These are phyloP conservation scores for Notodonta dromedarius DNA, from an alignment of 2,888 invertebrate species.

Conservation along the genomic window DNA sequence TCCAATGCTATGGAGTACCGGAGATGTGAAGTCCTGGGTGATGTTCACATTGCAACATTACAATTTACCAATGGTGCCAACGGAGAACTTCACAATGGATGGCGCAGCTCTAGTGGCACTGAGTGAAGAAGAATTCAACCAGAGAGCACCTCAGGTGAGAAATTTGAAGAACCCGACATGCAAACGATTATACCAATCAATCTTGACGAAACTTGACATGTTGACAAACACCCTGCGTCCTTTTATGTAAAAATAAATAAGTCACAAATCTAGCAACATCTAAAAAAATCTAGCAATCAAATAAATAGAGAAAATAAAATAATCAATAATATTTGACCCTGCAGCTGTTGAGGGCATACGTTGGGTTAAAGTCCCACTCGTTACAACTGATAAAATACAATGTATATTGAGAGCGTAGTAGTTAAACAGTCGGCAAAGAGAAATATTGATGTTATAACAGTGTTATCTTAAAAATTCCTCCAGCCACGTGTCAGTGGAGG, in stretches of 20 bases:
- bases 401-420: constrained; percentile 31
- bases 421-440: constrained; percentile 26
- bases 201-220: too few relatives aligned
- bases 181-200: too few relatives aligned
- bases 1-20: constrained; percentile 93
- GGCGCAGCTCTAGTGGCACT: constrained; percentile 90
- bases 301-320: neutral
- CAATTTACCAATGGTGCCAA: constrained; percentile 88
- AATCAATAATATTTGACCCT: constrained; percentile 34
- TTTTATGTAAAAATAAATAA: too few relatives aligned
- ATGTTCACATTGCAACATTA: constrained; percentile 94
- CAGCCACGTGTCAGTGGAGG: constrained; percentile 35
- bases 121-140: constrained; percentile 93
- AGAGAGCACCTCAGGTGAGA: constrained; percentile 91
- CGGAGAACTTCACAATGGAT: constrained; percentile 91
- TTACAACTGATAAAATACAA: constrained; percentile 33
- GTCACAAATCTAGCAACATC: too few relatives aligned
- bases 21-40: constrained; percentile 95
- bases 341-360: constrained; percentile 49
- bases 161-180: too few relatives aligned
- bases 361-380: constrained; percentile 49
- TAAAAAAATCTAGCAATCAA: neutral
- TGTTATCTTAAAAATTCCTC: constrained; percentile 34
- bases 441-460: constrained; percentile 27
- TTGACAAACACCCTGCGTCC: too few relatives aligned